phyloP scores from a whole-genome alignment of 2,113 vertebrate species.

The Ondatra zibethicus region DNA sequence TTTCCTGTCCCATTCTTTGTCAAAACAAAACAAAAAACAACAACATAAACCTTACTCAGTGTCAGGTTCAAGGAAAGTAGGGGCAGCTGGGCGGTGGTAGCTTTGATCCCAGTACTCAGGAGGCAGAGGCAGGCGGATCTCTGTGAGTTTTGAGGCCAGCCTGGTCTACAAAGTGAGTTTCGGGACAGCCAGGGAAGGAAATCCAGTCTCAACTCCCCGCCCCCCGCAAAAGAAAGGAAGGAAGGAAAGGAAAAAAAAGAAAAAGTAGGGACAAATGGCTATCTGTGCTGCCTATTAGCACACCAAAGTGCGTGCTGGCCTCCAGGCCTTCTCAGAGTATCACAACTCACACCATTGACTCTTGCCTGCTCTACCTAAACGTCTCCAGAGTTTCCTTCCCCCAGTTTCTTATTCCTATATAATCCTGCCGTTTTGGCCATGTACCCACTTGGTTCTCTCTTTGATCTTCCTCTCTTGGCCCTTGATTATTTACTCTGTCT shows the following conservation, averaged over 20 bases:
- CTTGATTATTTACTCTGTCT: not conserved
- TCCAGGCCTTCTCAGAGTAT: not conserved
- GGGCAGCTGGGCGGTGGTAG: not conserved
- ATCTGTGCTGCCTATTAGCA: not conserved
- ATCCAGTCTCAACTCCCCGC: not conserved
- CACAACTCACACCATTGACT: not conserved
- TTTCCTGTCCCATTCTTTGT: constrained; percentile 10
- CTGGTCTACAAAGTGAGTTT: not conserved
- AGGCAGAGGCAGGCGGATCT: not conserved
- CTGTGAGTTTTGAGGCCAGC: not conserved
- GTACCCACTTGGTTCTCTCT: not conserved
- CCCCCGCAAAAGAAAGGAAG: no score
- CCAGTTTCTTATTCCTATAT: not conserved
- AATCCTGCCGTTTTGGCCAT: not conserved
- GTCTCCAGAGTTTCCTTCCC: not conserved
- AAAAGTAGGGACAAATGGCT: not conserved
- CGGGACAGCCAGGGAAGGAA: not conserved
- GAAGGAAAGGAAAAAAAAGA: no score
- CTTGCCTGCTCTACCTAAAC: not conserved
- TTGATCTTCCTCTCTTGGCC: not conserved
- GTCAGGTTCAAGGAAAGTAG: not conserved
- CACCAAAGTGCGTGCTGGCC: not conserved
- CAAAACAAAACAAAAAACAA: not conserved
- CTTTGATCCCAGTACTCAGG: not conserved
- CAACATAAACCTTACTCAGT: not conserved